phyloP scores from a whole-genome alignment of 1,140 invertebrate species.

The Penaeus chinensis region DNA sequence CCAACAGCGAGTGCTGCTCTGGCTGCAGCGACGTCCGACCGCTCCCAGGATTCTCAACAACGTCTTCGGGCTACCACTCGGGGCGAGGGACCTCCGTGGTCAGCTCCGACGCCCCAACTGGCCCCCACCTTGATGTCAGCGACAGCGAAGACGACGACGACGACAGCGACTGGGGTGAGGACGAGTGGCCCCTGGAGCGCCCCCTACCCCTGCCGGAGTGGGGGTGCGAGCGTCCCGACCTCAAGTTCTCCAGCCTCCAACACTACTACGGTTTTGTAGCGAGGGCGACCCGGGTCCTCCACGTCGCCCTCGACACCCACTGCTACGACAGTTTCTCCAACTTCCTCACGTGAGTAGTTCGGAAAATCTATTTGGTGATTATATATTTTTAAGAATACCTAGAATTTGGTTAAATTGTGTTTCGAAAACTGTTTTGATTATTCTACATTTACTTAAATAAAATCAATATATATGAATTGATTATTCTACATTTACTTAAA shows the following conservation, averaged over 20 bases:
- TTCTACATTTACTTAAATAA: no score
- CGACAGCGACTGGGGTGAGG: constrained; percentile 64
- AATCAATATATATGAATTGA: not conserved
- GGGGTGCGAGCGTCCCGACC: constrained; percentile 74
- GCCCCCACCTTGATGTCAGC: constrained; percentile 15
- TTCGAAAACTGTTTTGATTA: not conserved
- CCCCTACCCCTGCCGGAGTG: constrained; percentile 79
- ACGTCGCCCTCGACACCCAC: constrained; percentile 44
- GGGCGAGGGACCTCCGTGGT: not conserved
- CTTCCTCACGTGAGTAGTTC: constrained; percentile 46
- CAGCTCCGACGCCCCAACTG: not conserved
- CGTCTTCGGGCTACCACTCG: not conserved
- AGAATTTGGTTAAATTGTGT: not conserved
- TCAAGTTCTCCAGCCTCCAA: constrained; percentile 87
- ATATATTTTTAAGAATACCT: not conserved
- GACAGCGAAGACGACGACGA: constrained; percentile 25
- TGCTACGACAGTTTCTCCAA: constrained; percentile 62
- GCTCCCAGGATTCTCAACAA: not conserved
- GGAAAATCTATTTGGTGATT: not conserved
- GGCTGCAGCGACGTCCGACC: no score
- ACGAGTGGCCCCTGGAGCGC: constrained; percentile 73
- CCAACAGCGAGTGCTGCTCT: no score
- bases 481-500: not conserved
- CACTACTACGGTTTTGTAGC: constrained; percentile 78
- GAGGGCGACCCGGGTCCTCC: constrained; percentile 23